Evolutionary conservation across 92 coral and sea anemone species (phyloP).

Genomic region (Phenganax subtilis): DNA sequence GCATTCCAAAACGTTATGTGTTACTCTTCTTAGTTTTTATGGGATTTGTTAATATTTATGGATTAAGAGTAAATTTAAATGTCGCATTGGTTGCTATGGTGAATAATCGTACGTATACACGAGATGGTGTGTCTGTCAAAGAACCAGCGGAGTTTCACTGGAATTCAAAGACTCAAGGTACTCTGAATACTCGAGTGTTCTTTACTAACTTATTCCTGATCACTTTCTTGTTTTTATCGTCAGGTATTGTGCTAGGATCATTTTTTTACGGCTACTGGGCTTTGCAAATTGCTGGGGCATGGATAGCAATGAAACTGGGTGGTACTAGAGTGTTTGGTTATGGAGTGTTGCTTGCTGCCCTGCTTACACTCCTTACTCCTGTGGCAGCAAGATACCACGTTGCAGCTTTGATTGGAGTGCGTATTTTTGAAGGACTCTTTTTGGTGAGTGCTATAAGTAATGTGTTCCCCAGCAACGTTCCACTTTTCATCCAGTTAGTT

Average conservation of each 20-base stretch:
- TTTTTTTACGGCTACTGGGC: constrained; percentile 99
- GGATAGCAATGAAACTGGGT: constrained; percentile 93
- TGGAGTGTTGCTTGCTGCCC: constrained; percentile 84
- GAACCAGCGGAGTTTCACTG: constrained; percentile 91
- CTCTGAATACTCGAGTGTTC: not conserved
- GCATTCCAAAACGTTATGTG: constrained; percentile 83
- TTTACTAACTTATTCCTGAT: not conserved
- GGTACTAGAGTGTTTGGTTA: constrained; percentile 99
- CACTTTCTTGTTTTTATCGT: not conserved
- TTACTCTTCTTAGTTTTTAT: constrained; percentile 74
- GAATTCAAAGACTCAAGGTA: constrained; percentile 85
- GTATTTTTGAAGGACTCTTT: constrained; percentile 91
- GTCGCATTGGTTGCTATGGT: constrained; percentile 98
- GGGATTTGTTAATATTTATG: constrained; percentile 90
- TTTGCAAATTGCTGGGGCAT: constrained; percentile 93
- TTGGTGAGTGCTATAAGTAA: constrained; percentile 59
- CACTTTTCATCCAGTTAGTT: not conserved
- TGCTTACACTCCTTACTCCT: constrained; percentile 80
- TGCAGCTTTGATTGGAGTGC: constrained; percentile 74
- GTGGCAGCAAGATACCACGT: constrained; percentile 89
- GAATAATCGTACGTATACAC: constrained; percentile 65
- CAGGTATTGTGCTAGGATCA: constrained; percentile 94
- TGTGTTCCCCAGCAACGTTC: not conserved
- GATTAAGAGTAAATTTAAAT: constrained; percentile 83
- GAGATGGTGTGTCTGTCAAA: constrained; percentile 57